Percentiles rank a stretch among this genome's conserved stretches.
phyloP scores from a whole-genome alignment of 1,140 invertebrate genomes.

The Aplysia californica region DNA sequence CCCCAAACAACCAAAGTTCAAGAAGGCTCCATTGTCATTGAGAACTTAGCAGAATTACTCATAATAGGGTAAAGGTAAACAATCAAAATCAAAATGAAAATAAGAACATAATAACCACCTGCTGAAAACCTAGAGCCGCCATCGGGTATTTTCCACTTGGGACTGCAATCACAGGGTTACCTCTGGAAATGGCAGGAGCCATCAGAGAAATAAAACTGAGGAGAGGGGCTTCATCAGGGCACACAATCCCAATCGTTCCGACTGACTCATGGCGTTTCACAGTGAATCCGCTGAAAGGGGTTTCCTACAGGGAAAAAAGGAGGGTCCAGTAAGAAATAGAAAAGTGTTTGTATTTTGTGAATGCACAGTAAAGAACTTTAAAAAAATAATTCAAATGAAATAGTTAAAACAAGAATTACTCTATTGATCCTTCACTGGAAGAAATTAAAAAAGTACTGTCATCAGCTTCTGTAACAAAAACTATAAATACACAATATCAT shows the following conservation, averaged over 20 bases:
- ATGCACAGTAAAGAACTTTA: not conserved
- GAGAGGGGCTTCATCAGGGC: slow-evolving; percentile 67
- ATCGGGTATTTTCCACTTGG: slow-evolving; percentile 68
- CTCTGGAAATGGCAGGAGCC: slow-evolving; percentile 67
- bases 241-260: slow-evolving; percentile 70
- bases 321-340: slow-evolving; percentile 27
- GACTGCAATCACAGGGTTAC: slow-evolving; percentile 69
- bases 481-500: not conserved
- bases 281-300: slow-evolving; percentile 68
- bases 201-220: slow-evolving; percentile 69
- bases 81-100: too few relatives aligned
- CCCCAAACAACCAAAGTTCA: too few relatives aligned
- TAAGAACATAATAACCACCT: too few relatives aligned
- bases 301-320: too few relatives aligned
- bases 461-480: not conserved
- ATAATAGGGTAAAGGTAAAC: too few relatives aligned
- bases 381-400: not conserved
- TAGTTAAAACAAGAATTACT: not conserved
- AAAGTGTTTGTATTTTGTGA: not conserved
- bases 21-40: too few relatives aligned
- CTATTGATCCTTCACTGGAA: not conserved
- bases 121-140: slow-evolving; percentile 68
- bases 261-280: slow-evolving; percentile 68
- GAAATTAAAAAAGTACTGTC: not conserved
- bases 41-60: too few relatives aligned